phyloP scores from a whole-genome alignment of 64 coral and sea anemone genomes.

The Porites australiensis region DNA sequence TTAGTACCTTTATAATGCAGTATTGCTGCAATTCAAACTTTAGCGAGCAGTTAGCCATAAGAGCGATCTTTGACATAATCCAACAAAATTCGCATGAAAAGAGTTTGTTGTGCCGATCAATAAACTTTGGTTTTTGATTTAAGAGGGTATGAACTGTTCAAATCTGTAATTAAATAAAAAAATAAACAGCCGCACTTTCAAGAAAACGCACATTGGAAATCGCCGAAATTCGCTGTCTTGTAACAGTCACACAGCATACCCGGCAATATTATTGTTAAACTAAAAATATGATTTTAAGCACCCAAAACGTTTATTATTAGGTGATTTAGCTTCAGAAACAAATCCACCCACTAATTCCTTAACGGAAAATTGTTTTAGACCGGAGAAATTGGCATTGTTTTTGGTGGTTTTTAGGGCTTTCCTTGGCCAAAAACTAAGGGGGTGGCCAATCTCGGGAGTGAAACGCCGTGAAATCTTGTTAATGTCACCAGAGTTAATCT shows the following conservation, averaged over 20 bases:
- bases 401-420: neutral
- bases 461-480: neutral
- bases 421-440: neutral
- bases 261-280: neutral
- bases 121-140: neutral
- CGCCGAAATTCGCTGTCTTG: neutral
- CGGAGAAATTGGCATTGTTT: no score
- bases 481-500: no score
- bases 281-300: neutral
- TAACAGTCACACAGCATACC: neutral
- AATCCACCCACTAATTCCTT: neutral
- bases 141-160: neutral
- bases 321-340: neutral
- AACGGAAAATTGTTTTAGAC: neutral
- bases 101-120: slow-evolving; percentile 13
- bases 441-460: neutral
- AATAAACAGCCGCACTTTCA: neutral
- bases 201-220: neutral
- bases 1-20: neutral
- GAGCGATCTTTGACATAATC: neutral
- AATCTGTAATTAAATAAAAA: neutral
- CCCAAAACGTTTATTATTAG: neutral
- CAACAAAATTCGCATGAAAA: neutral
- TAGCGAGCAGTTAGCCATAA: neutral
- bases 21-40: neutral